Evolutionary conservation across 2,113 vertebrate genomes (phyloP).

Genomic region (Porphyrio hochstetteri): DNA sequence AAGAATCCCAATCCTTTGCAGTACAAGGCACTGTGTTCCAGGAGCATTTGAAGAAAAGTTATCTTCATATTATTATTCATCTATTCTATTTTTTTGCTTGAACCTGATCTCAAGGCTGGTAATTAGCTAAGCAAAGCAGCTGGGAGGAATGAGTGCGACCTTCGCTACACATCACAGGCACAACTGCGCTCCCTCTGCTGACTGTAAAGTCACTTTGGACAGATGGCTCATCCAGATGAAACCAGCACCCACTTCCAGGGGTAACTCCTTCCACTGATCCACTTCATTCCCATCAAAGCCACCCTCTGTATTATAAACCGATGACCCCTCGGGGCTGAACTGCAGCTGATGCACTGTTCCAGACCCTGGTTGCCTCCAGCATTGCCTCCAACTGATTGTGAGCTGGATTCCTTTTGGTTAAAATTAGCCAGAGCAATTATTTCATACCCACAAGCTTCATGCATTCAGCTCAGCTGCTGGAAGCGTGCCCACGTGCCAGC

Average conservation of each 20-base stretch:
- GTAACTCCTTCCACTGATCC: not conserved
- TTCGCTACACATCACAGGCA: not conserved
- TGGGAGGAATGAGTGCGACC: not conserved
- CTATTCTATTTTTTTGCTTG: not conserved
- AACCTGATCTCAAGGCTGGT: not conserved
- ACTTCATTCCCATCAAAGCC: not conserved
- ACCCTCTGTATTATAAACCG: not conserved
- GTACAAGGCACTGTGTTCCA: not conserved
- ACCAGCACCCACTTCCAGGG: not conserved
- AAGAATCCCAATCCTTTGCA: not conserved
- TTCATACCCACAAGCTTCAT: conserved; percentile 10
- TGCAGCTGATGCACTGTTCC: not conserved
- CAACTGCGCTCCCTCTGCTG: not conserved
- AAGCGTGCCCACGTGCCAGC: conserved; percentile 7
- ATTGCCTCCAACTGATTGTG: not conserved
- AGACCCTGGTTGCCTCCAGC: not conserved
- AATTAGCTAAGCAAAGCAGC: conserved; percentile 47
- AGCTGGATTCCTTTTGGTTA: conserved; percentile 45
- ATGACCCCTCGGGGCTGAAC: not conserved
- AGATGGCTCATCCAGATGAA: not conserved
- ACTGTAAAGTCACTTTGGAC: not conserved
- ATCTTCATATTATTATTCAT: not conserved
- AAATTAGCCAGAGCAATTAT: conserved; percentile 59
- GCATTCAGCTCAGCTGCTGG: conserved; percentile 20
- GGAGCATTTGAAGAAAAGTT: not conserved